Conservation (phyloP, 2,113 vertebrate genomes). For the Dicerorhinus sumatrensis region DNA sequence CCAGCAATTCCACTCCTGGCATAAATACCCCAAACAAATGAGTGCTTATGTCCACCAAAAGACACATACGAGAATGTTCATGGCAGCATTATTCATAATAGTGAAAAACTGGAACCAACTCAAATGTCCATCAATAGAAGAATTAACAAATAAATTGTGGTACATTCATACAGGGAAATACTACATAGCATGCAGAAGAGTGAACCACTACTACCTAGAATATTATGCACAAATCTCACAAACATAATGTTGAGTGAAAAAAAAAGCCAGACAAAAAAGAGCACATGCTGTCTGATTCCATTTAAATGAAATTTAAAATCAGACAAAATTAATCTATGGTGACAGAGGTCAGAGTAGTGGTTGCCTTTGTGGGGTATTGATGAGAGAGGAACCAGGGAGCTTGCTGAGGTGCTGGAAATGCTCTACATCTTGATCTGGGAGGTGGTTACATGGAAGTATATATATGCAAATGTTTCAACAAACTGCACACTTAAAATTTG, state of each 20-base stretch:
- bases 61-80: neutral
- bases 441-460: neutral
- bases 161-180: neutral
- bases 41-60: neutral
- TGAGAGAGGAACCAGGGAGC: neutral
- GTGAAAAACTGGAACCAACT: neutral
- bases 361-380: neutral
- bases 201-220: neutral
- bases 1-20: neutral
- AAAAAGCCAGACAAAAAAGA: neutral
- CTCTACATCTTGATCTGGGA: neutral
- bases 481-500: neutral
- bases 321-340: neutral
- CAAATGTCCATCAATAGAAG: neutral
- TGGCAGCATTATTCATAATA: neutral
- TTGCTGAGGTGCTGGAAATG: neutral
- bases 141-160: neutral
- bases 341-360: neutral
- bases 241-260: neutral
- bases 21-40: neutral
- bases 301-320: constrained; percentile 15
- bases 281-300: neutral
- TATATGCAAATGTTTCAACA: constrained; percentile 2
- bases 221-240: neutral
- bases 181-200: neutral